These are phyloP conservation scores for Cephalopachus bancanus DNA, from an alignment of 2,797 vertebrate genomes.

Conservation along the genomic window DNA sequence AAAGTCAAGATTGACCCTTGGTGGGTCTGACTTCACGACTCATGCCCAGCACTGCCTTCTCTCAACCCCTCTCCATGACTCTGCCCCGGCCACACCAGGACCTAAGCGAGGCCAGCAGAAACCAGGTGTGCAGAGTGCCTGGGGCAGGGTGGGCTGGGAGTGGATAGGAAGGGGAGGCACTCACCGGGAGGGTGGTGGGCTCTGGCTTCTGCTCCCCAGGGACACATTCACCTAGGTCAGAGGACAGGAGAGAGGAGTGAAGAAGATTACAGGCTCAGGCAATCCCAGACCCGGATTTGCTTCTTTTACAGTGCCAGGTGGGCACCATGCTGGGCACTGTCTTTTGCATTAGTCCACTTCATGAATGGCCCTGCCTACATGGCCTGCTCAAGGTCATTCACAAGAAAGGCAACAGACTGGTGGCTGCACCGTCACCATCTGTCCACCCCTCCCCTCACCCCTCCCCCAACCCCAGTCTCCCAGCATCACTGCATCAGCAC, in stretches of 20 bases:
- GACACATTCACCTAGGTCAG: slow-evolving; percentile 92
- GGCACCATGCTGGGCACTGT: rapidly evolving
- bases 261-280: not conserved
- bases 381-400: not conserved
- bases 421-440: not conserved
- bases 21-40: not conserved
- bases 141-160: not conserved
- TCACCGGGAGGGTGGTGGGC: slow-evolving; percentile 82
- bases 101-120: not conserved
- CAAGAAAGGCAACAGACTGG: not conserved
- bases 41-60: not conserved
- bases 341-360: not conserved
- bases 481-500: not conserved
- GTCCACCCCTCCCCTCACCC: not conserved
- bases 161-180: slow-evolving; percentile 16
- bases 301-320: not conserved
- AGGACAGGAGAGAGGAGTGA: slow-evolving; percentile 53
- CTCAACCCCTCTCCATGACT: not conserved
- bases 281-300: not conserved
- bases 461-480: not conserved
- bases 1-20: not conserved
- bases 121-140: rapidly evolving
- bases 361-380: rapidly evolving
- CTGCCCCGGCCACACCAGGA: not conserved
- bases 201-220: slow-evolving; percentile 88